Evolutionary conservation across 2,797 vertebrate species (phyloP), one percentile per base, ranked within the genome.

Genomic region (Argya squamiceps): DNA sequence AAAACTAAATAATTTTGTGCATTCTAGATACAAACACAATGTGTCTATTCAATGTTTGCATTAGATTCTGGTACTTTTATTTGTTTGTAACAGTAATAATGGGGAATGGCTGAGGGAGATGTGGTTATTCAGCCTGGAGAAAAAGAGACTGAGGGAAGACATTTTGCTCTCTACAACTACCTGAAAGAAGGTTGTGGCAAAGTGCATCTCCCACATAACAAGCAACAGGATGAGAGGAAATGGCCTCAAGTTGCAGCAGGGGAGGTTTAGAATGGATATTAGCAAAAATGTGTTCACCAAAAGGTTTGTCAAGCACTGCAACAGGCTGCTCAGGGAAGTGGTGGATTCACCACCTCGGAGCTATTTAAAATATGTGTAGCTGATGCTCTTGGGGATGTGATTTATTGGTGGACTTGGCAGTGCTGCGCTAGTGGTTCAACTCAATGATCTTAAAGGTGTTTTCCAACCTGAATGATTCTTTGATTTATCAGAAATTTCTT

Each of bases 401-500:
- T 47, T 87, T 87, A 55, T 10, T 43, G 8, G 59, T 63, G 14
- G 7, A 15, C 22, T 76, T 76, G 50, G 8, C 1, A 0, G 9
- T 70, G 44, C 32, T 70, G 29, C 23, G 32, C 17, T 77, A 7
- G 20, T 1, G 0, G 14, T n/a, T 71, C 20, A 2, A 67, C 37
- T 56, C 3, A 6, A 49, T 50, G 12, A 62, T 62, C 34, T n/a
- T 36, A n/a, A 56, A 39, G 22, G 4, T 50, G 30, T 73, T 82
- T 67, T 36, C 43, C 53, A 82, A 43, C 18, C 3, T 52, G 73
- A 67, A 71, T 43, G 2, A 58, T 69, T 58, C 15, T 69, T 15
- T 60, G 26, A 46, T 70, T 70, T 79, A 56, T 50, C 15, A 74
- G 22, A 32, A 85, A 59, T 91, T 73, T 81, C 53, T 81, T 87